Percentiles rank a stretch among this genome's conserved stretches.
phyloP scores from a whole-genome alignment of 2,113 vertebrate genomes.

The Gnathonemus echidnorhynchus region DNA sequence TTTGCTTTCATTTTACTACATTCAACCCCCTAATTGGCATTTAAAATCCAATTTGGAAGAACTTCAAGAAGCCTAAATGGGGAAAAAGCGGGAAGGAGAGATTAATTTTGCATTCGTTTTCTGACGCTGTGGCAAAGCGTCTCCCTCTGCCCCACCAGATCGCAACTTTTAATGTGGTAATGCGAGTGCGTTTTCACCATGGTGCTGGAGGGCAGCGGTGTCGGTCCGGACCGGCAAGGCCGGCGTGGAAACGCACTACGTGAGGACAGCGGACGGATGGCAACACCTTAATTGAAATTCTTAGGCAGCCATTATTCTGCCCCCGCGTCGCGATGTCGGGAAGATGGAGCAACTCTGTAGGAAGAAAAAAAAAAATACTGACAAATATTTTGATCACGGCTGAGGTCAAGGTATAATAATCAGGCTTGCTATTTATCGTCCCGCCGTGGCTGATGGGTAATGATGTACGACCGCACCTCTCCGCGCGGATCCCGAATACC shows the following conservation, averaged over 20 bases:
- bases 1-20: conserved; percentile 99
- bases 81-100: conserved; percentile 57
- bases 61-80: conserved; percentile 93
- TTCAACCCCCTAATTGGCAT: conserved; percentile 99
- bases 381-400: conserved; percentile 17
- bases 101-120: conserved; percentile 40
- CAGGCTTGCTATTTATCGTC: conserved; percentile 26
- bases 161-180: conserved; percentile 34
- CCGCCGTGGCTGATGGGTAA: conserved; percentile 22
- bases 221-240: neutral
- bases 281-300: conserved; percentile 21
- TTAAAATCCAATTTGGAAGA: conserved; percentile 99
- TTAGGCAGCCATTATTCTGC: neutral
- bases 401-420: conserved; percentile 24
- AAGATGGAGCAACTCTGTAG: neutral
- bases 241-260: neutral
- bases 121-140: conserved; percentile 26
- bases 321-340: neutral
- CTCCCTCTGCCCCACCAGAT: conserved; percentile 11
- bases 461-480: conserved; percentile 14
- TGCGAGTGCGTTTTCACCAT: neutral
- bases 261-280: neutral
- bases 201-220: neutral
- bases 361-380: conserved; percentile 16
- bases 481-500: neutral